Evolutionary conservation across 2,888 invertebrate species (phyloP).

Genomic region (Parochlus steinenii): DNA sequence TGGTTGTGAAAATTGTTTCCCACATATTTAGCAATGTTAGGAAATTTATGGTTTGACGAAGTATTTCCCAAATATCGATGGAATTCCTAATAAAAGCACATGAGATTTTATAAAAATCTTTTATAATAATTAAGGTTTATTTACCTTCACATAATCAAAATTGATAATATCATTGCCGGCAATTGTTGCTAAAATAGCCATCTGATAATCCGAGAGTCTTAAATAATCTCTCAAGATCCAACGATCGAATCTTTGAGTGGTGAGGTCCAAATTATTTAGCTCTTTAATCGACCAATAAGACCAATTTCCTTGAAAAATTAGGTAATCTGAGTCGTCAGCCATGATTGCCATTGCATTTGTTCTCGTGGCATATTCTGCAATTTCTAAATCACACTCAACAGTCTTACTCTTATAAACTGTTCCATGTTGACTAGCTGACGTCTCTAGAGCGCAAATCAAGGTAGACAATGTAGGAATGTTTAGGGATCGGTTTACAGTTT

Average conservation of each 20-base stretch:
- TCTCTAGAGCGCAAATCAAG: neutral
- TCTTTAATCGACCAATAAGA: slow-evolving; percentile 10
- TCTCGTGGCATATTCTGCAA: slow-evolving; percentile 11
- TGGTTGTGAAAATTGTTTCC: too few species aligned
- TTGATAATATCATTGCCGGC: slow-evolving; percentile 14
- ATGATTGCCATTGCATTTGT: slow-evolving; percentile 13
- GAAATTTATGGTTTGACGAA: too few species aligned
- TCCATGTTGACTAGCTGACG: neutral
- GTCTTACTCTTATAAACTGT: neutral
- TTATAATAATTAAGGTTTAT: too few species aligned
- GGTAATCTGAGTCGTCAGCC: slow-evolving; percentile 14
- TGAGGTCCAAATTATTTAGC: slow-evolving; percentile 4
- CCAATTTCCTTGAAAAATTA: slow-evolving; percentile 14
- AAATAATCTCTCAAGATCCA: slow-evolving; percentile 6
- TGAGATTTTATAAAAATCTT: too few species aligned
- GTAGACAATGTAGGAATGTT: neutral
- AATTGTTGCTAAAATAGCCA: slow-evolving; percentile 13
- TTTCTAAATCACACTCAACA: slow-evolving; percentile 14
- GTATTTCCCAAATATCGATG: too few species aligned
- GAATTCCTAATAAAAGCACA: too few species aligned
- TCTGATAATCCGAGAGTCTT: slow-evolving; percentile 8
- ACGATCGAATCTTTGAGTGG: slow-evolving; percentile 12
- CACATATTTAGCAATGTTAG: too few species aligned
- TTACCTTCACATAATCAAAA: slow-evolving; percentile 7
- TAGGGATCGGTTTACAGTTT: too few species aligned